Base-by-base conservation (phyloP, 2,888 invertebrate genomes). In the Callimorpha dominula region DNA sequence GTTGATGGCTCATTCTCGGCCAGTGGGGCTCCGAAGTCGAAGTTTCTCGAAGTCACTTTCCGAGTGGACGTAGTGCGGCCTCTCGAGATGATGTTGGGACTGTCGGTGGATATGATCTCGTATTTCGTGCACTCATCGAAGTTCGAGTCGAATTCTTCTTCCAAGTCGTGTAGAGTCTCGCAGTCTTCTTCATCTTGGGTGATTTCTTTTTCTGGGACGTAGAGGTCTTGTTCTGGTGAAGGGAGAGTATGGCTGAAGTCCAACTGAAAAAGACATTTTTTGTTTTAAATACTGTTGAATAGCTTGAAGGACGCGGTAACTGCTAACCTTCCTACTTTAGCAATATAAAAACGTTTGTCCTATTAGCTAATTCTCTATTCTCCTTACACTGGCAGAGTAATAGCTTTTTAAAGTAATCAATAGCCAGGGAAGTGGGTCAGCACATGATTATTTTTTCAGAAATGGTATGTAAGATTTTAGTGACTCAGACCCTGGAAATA, bases 31-130 rank as follows among this genome's bases (percentile, higher is more conserved):
- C 96, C 96, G n/a, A 96, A 96, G 0, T 85, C 88, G 57, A 96
- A 95, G 46, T 93, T 93, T 20, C 89, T 90, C 0, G 93, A 86
- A 0, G 81, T 91, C 0, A 95, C 88, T 74, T 95, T 95, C 31
- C 94, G 88, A 0, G 91, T 86, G 0, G 90, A 85, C 0, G 91
- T 85, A 0, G 85, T 68, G 0, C 95, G 77, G 0, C 95, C 95
- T 62, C 91, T 85, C 0, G 95, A 95, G 17, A 95, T 95, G 0
- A 96, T 95, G 54, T 96, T 88, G 0, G 96, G 96, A 65, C 95
- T 95, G 66, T 96, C 96, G 0, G 96, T 96, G 0, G 95, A 95
- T 15, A 96, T 95, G 0, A 96, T 96, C 78, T 96, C 96, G 65
- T 96, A 96, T 77, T 96, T 96, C 0, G 92, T 92, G 83, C 96